A percentile compares a stretch with the other conserved stretches of the same genome.
phyloP scores from a whole-genome alignment of 2,888 invertebrate genomes.

The Nysson spinosus region DNA sequence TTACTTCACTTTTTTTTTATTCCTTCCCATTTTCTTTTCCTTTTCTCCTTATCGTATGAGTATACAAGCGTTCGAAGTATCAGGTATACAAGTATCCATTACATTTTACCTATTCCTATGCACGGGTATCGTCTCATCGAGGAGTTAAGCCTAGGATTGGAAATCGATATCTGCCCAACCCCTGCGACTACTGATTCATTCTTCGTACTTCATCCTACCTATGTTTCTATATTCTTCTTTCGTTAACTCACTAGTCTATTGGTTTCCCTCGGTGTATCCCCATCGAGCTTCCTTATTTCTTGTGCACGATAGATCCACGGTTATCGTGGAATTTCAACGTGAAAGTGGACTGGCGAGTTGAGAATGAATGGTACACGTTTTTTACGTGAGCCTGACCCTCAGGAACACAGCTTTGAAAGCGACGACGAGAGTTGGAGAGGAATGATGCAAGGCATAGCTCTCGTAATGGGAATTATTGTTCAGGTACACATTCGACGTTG shows the following conservation, averaged over 20 bases:
- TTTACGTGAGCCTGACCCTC: constrained; percentile 8
- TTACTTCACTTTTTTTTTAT: constrained; percentile 13
- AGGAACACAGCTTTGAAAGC: neutral
- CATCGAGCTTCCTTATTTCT: constrained; percentile 9
- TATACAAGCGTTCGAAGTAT: neutral
- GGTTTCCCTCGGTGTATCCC: neutral
- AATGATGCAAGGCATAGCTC: neutral
- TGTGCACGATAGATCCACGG: constrained; percentile 12
- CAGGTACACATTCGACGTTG: constrained; percentile 38
- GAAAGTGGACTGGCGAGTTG: neutral
- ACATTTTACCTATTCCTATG: constrained; percentile 54
- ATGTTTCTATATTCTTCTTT: constrained; percentile 6
- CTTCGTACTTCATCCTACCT: constrained; percentile 10
- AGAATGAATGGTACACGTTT: constrained; percentile 17
- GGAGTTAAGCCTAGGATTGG: constrained; percentile 53
- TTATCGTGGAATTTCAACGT: constrained; percentile 21
- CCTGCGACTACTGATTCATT: constrained; percentile 29
- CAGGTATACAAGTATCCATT: constrained; percentile 48
- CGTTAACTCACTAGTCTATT: neutral
- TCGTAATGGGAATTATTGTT: constrained; percentile 51
- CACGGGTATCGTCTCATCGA: constrained; percentile 43
- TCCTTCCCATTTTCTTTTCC: neutral
- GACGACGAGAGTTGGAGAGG: neutral
- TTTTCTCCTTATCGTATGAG: neutral
- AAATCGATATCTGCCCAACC: constrained; percentile 54